Evolutionary conservation across 2,797 vertebrate genomes (phyloP), one percentile per base, ranked within the genome.

Genomic region (Myotis daubentonii): DNA sequence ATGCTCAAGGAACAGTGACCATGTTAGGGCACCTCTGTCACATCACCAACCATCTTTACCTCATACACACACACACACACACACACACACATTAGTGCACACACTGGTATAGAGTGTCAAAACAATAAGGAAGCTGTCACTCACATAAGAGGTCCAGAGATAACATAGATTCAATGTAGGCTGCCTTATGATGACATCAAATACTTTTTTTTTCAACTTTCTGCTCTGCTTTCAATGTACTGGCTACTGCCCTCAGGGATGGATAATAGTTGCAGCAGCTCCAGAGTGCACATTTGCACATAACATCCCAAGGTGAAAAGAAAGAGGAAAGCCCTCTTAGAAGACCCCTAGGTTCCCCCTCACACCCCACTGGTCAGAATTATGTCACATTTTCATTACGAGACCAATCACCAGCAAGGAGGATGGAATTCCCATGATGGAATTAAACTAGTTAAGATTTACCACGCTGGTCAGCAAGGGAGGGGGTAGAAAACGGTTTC

Each of bases 211-310:
- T 7, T 74, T 72, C 33, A 60, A 8, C 82, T 92, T 83, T 87
- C 41, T 68, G 19, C 88, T 91, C 55, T 81, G 82, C 62, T 92
- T 62, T 95, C 55, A 53, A 3, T 74, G 51, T 85, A 75, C 65
- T 85, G 55, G 23, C 78, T 66, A 3, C n/a, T 89, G 25, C 36
- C 57, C 79, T 81, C 20, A 38, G 75, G 23, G 5, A 80, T 49
- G 57, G 44, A 44, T 66, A 93, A 70, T n/a, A 82, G 91, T 53
- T 93, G 55, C 41, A 49, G 78, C 57, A 90, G 74, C 62, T 90
- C 74, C 49, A 44, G 72, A 60, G 1, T 8, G 41, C 25, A 55
- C 22, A 38, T 70, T 88, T 83, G 44, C 15, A 86, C n/a, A 7
- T 41, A 44, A 49, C 68, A 83, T 30, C n/a, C 66, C 87, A 79